phyloP scores from a whole-genome alignment of 2,797 vertebrate genomes.

The Scyliorhinus canicula region DNA sequence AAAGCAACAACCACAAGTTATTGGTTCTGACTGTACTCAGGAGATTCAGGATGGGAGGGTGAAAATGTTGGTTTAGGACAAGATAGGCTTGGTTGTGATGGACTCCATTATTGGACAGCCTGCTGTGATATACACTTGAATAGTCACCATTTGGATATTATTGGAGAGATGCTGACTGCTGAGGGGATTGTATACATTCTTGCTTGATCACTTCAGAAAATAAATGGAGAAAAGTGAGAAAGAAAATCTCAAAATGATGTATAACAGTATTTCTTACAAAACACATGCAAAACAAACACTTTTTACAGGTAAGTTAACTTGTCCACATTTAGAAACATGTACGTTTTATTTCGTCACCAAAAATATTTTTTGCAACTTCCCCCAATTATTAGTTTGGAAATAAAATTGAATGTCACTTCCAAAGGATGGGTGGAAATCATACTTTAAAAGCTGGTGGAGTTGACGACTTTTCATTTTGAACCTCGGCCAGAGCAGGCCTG shows the following conservation, averaged over 20 bases:
- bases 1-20: background rate
- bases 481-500: background rate
- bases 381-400: background rate
- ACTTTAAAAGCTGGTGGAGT: background rate
- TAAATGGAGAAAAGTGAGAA: background rate
- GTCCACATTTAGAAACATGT: background rate
- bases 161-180: background rate
- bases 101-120: background rate
- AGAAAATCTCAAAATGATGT: background rate
- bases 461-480: background rate
- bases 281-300: background rate
- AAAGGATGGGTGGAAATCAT: background rate
- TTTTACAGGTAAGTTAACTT: background rate
- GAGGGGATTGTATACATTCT: background rate
- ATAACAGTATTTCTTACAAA: background rate
- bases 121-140: background rate
- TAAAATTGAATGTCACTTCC: background rate
- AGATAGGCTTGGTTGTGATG: background rate
- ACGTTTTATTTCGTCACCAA: background rate
- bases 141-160: background rate
- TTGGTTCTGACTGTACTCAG: background rate
- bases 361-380: background rate
- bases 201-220: background rate
- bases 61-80: background rate
- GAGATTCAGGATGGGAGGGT: background rate